Conservation (phyloP, 2,888 invertebrate species). For the Barypeithes pellucidus region DNA sequence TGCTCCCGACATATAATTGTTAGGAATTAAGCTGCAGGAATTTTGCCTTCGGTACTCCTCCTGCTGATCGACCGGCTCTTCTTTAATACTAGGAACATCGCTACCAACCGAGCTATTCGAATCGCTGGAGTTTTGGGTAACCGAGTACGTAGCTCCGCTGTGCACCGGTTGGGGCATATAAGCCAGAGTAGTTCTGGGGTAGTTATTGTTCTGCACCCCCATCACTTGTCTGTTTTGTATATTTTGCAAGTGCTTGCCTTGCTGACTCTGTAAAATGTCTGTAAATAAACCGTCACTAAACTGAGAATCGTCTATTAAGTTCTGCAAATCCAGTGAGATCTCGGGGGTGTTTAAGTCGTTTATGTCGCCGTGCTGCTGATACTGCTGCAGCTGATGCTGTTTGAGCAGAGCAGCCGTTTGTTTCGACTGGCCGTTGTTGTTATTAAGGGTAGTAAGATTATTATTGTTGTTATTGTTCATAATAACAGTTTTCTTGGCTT, state of each 20-base stretch:
- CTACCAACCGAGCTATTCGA: constrained; percentile 70
- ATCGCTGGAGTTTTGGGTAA: constrained; percentile 67
- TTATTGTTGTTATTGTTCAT: constrained; percentile 71
- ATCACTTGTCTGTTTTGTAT: constrained; percentile 71
- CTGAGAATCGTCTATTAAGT: constrained; percentile 92
- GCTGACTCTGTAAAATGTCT: constrained; percentile 81
- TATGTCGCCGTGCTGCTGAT: constrained; percentile 83
- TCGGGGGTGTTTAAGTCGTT: constrained; percentile 94
- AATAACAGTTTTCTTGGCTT: constrained; percentile 70
- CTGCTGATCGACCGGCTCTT: constrained; percentile 88
- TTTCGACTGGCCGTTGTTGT: constrained; percentile 72
- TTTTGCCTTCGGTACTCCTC: constrained; percentile 80
- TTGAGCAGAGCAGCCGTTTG: constrained; percentile 76
- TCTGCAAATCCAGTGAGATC: constrained; percentile 92
- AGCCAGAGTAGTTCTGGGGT: constrained; percentile 83
- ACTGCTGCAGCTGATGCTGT: constrained; percentile 81
- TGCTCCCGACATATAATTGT: constrained; percentile 68
- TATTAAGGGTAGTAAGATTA: constrained; percentile 71
- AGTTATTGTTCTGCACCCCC: constrained; percentile 66
- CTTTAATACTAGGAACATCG: constrained; percentile 87
- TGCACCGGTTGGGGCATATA: constrained; percentile 96
- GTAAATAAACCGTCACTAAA: constrained; percentile 90
- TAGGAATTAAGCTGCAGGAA: constrained; percentile 66
- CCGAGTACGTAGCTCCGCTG: constrained; percentile 78
- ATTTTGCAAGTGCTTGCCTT: constrained; percentile 69